These are phyloP conservation scores for Clivina fossor DNA, from an alignment of 2,888 invertebrate genomes.

Conservation along the genomic window DNA sequence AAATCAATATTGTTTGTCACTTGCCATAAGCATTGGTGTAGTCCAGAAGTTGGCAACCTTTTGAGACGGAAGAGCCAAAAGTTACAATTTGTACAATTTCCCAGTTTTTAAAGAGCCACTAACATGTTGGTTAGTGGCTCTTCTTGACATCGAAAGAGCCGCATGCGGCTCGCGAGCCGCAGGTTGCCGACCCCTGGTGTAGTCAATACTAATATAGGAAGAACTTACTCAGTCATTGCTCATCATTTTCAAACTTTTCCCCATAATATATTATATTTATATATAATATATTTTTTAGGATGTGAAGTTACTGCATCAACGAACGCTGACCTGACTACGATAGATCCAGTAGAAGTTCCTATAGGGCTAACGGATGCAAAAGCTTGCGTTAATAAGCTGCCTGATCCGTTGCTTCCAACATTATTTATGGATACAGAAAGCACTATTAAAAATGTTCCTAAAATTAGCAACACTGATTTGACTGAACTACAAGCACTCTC, in stretches of 20 bases:
- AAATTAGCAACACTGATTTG: slow-evolving; percentile 13
- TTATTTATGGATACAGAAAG: slow-evolving; percentile 10
- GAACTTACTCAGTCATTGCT: too few relatives aligned
- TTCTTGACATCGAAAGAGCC: too few relatives aligned
- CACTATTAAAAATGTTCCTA: slow-evolving; percentile 5
- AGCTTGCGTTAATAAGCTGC: background rate
- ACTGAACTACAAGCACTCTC: slow-evolving; percentile 14
- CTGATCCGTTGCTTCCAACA: slow-evolving; percentile 13
- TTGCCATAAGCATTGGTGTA: background rate
- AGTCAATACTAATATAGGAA: background rate
- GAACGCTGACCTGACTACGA: background rate
- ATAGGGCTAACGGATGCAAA: background rate
- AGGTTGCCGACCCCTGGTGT: too few relatives aligned
- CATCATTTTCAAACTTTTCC: too few relatives aligned
- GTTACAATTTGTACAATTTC: too few relatives aligned
- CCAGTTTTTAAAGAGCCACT: too few relatives aligned
- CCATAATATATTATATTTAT: background rate
- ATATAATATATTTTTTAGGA: background rate
- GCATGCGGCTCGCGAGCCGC: too few relatives aligned
- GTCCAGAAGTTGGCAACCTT: too few relatives aligned
- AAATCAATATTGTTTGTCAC: background rate
- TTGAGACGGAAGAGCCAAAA: too few relatives aligned
- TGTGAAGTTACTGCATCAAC: background rate
- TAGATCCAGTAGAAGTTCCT: background rate
- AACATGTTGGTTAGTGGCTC: too few relatives aligned